These are phyloP conservation scores for Enteromius radiatus DNA, from an alignment of 2,797 vertebrate genomes.

Conservation along the genomic window DNA sequence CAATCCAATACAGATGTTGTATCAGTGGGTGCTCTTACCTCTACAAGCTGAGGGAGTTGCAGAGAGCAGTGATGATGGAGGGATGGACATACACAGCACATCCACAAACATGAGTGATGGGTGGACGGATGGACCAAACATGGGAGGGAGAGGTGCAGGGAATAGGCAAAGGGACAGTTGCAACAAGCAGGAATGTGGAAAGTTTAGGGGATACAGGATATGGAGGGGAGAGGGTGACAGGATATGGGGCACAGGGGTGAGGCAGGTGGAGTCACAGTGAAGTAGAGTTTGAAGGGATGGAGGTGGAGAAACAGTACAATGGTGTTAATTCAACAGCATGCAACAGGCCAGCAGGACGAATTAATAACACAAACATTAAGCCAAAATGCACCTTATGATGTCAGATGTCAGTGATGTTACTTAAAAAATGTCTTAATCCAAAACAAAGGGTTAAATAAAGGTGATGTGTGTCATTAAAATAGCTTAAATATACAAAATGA, in stretches of 20 bases:
- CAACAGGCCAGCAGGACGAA: conserved; percentile 65
- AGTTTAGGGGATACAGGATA: conserved; percentile 35
- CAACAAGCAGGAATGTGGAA: conserved; percentile 36
- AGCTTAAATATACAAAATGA: background rate
- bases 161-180: conserved; percentile 25
- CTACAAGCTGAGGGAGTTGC: conserved; percentile 80
- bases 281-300: conserved; percentile 56
- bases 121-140: conserved; percentile 53
- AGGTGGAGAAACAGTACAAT: conserved; percentile 79
- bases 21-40: conserved; percentile 76
- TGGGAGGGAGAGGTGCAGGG: conserved; percentile 28
- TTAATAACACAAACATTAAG: conserved; percentile 50
- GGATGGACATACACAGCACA: conserved; percentile 77
- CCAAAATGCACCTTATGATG: conserved; percentile 27
- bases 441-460: conserved; percentile 2
- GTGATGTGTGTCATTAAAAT: background rate
- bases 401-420: conserved; percentile 16
- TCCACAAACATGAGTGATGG: conserved; percentile 72
- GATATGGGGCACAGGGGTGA: conserved; percentile 32
- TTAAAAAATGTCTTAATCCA: background rate
- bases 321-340: conserved; percentile 80
- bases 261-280: conserved; percentile 20
- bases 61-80: conserved; percentile 77
- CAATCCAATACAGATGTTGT: background rate
- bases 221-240: conserved; percentile 51